Base-by-base conservation (phyloP, 2,113 vertebrate species). In the Leptodactylus fuscus region DNA sequence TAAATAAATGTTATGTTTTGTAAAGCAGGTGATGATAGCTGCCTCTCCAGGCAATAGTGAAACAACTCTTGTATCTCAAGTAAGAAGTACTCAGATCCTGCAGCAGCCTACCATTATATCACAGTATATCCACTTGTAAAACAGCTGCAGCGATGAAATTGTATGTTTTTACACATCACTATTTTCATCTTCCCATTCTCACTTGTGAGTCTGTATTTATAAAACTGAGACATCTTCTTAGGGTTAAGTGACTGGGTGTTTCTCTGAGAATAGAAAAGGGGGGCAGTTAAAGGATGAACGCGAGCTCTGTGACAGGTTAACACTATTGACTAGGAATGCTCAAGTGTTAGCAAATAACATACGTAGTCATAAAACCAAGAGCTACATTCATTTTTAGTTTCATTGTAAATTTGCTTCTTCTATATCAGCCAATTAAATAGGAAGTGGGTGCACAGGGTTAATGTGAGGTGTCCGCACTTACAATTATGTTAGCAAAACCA, bases 121-220 rank as follows among this genome's bases (percentile, higher is more conserved):
- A 46, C 7, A 46, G 58, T 6, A 46, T 48, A 22, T 24, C 41
- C 79, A 81, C 58, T 60, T 65, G 41, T 65, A 20, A 46, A 51
- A 49, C 27, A 49, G 48, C 49, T 32, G 29, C 38, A 46, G 38
- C 8, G n/a, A 44, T 38, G 11, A 29, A 81, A 81, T 81, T 67
- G 58, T 46, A 81, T 67, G 60, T 69, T 81, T 79, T 22, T 32
- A 8, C 27, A 9, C 27, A 12, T 29, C 24, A 29, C 11, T 46
- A 48, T 46, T 69, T 32, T 46, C n/a, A 81, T 55, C 41, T 69
- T 36, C 18, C 4, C 15, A 3, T 32, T 81, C 41, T 48, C n/a
- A 46, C 18, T n/a, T 53, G 9, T 62, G 34, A 81, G 67, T 81
- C 79, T 34, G 55, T 62, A 22, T 60, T 81, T 24, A 44, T 38